Base-by-base conservation (phyloP, 2,113 vertebrate species). In the Prunella himalayana region DNA sequence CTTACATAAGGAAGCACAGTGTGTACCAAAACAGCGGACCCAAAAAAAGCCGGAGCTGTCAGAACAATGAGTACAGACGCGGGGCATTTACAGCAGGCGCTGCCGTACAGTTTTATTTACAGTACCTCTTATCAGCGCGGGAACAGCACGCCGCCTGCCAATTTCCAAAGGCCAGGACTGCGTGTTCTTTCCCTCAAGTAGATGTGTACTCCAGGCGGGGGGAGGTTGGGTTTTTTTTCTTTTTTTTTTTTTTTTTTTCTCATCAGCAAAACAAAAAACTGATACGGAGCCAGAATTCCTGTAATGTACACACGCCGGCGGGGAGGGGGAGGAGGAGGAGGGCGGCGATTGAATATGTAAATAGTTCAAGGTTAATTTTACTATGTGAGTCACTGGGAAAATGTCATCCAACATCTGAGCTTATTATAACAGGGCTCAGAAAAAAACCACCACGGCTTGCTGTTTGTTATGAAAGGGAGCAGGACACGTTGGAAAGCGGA, bases 61-160 rank as follows among this genome's bases (percentile, higher is more conserved):
- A 99, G 99, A 99, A 99, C 99, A 99, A 99, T 99, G 98, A 98
- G 99, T 99, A 98, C 99, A 99, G 99, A 99, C 98, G 94, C 86
- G 56, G 97, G 98, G 98, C 98, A 96, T 97, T 98, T 98, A 98
- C 98, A 98, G 97, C 97, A 96, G 98, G 98, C 98, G 96, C 97
- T 95, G 98, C 98, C 97, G 98, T 98, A 99, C 99, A 99, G 98
- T 99, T 99, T 99, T 99, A 99, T 99, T 99, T 99, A 99, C 99
- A 99, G 99, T 98, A 98, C 98, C 98, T 98, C 99, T 99, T 99
- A 99, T 99, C 99, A 99, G 99, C 96, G 98, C 95, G 97, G 98
- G 98, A 99, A 98, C 99, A 98, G 98, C 94, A 98, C 97, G 92
- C 97, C 82, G 98, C 95, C 98, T 99, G 99, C 99, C 99, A 99